Percentiles rank a stretch among this genome's conserved stretches.
Conservation (phyloP, 2,888 invertebrate species). For the Hermodice carunculata region DNA sequence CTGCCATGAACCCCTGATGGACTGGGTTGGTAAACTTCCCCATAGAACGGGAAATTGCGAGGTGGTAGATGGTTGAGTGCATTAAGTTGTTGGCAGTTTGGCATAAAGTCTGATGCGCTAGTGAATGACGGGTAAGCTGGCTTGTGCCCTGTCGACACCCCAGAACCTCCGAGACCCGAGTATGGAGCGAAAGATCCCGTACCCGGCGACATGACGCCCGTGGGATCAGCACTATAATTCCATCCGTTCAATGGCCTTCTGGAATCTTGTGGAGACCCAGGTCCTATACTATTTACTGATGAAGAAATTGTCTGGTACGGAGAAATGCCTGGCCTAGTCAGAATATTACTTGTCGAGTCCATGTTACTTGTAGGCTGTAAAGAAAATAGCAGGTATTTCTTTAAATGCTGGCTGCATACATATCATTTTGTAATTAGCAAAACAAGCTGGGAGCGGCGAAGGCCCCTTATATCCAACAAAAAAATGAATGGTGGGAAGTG, state of each 20-base stretch:
- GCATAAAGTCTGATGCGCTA: constrained; percentile 29
- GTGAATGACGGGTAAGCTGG: constrained; percentile 31
- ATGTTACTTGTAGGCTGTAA: too few species aligned
- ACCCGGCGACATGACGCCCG: constrained; percentile 13
- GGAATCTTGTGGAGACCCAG: too few species aligned
- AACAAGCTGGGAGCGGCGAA: too few species aligned
- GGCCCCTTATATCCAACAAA: too few species aligned
- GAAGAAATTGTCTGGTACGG: too few species aligned
- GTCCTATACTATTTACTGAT: too few species aligned
- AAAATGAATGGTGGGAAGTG: too few species aligned
- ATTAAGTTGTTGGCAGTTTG: constrained; percentile 28
- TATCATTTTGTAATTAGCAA: too few species aligned
- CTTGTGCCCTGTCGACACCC: constrained; percentile 19
- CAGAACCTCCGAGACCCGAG: constrained; percentile 17
- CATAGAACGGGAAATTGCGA: constrained; percentile 27
- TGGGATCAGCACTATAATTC: constrained; percentile 8
- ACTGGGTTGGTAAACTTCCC: constrained; percentile 25
- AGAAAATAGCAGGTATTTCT: too few species aligned
- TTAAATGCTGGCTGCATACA: too few species aligned
- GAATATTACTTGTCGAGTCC: too few species aligned
- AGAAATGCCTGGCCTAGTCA: too few species aligned
- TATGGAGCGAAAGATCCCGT: constrained; percentile 35
- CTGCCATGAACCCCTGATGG: constrained; percentile 18
- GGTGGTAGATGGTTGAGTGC: constrained; percentile 23
- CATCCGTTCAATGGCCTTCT: constrained; percentile 16